These are phyloP conservation scores for Colistium nudipinnis DNA, from an alignment of 2,113 vertebrate species.

Conservation along the genomic window DNA sequence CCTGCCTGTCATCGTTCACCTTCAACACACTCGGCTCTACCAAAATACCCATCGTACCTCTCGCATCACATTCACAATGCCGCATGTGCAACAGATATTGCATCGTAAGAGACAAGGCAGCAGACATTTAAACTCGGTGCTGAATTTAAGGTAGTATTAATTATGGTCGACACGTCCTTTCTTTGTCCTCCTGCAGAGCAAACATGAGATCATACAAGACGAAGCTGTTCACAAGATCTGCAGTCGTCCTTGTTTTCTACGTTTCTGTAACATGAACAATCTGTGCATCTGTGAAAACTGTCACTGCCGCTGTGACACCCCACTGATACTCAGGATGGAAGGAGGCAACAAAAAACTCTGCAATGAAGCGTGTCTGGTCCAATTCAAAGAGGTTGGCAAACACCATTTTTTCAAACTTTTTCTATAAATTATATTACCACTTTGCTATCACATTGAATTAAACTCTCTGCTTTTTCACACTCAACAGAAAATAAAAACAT, in stretches of 20 bases:
- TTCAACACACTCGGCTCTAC: conserved; percentile 85
- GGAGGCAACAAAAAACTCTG: conserved; percentile 87
- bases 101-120: conserved; percentile 79
- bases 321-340: conserved; percentile 84
- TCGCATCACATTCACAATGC: conserved; percentile 81
- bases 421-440: too few relatives aligned
- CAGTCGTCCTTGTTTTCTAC: conserved; percentile 89
- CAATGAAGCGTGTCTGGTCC: conserved; percentile 82
- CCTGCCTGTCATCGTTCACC: conserved; percentile 88
- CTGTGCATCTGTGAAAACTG: conserved; percentile 89
- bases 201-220: conserved; percentile 89
- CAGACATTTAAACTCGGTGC: neutral
- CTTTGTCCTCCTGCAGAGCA: conserved; percentile 79
- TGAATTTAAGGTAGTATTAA: neutral
- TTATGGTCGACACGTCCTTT: neutral
- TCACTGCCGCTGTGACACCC: conserved; percentile 79
- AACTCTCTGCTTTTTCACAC: neutral
- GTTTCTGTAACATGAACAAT: conserved; percentile 89
- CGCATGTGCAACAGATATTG: conserved; percentile 91
- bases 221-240: conserved; percentile 89
- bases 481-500: conserved; percentile 86
- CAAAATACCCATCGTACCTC: neutral
- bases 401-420: too few relatives aligned
- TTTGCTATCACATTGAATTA: too few relatives aligned
- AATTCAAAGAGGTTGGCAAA: conserved; percentile 89